Conservation (phyloP, 1,140 invertebrate species). For the Bilobella aurantiaca region DNA sequence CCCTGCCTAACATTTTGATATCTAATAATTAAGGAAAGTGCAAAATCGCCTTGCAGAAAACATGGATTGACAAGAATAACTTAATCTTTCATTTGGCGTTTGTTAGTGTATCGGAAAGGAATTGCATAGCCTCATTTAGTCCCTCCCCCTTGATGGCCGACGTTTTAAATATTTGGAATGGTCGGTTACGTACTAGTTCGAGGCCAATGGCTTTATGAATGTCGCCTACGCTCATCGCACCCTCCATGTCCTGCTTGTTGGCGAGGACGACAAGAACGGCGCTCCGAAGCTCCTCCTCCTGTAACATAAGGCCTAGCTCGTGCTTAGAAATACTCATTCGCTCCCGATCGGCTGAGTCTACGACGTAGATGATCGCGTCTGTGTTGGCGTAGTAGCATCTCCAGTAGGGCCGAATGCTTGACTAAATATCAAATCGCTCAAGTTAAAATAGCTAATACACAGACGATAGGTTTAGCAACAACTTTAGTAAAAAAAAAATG, state of each 20-base stretch:
- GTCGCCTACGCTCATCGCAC: slow-evolving; percentile 38
- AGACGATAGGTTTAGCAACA: slow-evolving; percentile 35
- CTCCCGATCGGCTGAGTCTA: slow-evolving; percentile 96
- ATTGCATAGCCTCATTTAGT: slow-evolving; percentile 97
- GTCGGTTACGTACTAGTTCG: slow-evolving; percentile 86
- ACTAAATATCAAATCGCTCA: slow-evolving; percentile 76
- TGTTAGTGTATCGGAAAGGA: slow-evolving; percentile 81
- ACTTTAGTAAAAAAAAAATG: slow-evolving; percentile 34
- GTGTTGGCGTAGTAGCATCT: slow-evolving; percentile 99
- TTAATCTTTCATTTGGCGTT: slow-evolving; percentile 59
- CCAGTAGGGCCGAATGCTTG: slow-evolving; percentile 98
- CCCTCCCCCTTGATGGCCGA: slow-evolving; percentile 98
- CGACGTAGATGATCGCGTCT: slow-evolving; percentile 99
- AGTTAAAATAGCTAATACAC: slow-evolving; percentile 70
- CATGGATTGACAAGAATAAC: background rate
- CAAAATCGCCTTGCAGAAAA: background rate
- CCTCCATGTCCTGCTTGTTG: slow-evolving; percentile 99
- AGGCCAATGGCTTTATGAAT: slow-evolving; percentile 92
- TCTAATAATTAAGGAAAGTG: background rate
- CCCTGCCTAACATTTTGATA: no score
- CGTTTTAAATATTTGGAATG: slow-evolving; percentile 99
- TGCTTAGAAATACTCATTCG: slow-evolving; percentile 98
- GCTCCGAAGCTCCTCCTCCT: slow-evolving; percentile 95
- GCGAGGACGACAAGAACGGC: slow-evolving; percentile 91
- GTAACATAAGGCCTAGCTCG: slow-evolving; percentile 53